A percentile compares a stretch with the other conserved stretches of the same genome.
These are phyloP conservation scores for Muraenolepis orangiensis DNA, from an alignment of 2,797 vertebrate genomes.

Conservation along the genomic window DNA sequence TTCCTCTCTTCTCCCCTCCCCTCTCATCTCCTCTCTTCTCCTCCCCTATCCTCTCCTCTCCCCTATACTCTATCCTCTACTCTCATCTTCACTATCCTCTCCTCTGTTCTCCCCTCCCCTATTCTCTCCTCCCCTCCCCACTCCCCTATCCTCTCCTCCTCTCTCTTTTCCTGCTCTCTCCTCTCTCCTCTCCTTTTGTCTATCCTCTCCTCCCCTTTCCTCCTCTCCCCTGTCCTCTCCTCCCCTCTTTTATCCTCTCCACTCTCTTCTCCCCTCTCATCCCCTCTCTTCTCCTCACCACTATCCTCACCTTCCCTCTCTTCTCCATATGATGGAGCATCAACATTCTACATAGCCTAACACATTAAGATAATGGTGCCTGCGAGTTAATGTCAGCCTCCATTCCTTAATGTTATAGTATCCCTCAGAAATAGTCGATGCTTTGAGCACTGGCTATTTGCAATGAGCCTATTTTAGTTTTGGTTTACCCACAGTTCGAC, in stretches of 20 bases:
- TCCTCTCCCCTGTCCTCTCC: constrained; percentile 5
- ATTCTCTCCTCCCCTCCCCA: background rate
- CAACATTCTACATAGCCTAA: background rate
- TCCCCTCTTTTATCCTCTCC: background rate
- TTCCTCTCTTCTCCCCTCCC: background rate
- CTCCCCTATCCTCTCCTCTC: background rate
- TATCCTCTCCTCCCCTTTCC: background rate
- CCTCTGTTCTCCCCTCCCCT: background rate
- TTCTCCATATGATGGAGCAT: constrained; percentile 27
- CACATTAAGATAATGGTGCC: constrained; percentile 16
- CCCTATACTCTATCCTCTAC: background rate
- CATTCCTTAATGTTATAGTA: constrained; percentile 9
- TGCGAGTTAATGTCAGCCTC: constrained; percentile 24
- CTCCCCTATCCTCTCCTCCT: background rate
- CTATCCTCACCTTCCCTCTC: background rate
- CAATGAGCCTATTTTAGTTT: constrained; percentile 15
- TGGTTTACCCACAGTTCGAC: constrained; percentile 17
- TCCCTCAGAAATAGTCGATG: background rate
- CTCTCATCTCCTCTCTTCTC: background rate
- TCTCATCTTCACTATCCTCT: background rate
- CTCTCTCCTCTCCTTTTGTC: background rate
- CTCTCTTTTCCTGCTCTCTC: background rate
- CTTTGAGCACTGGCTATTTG: constrained; percentile 1
- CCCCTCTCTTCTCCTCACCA: background rate
- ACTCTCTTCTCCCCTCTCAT: background rate